Base-by-base conservation (phyloP, 1,140 invertebrate species). In the Drosophila repleta region DNA sequence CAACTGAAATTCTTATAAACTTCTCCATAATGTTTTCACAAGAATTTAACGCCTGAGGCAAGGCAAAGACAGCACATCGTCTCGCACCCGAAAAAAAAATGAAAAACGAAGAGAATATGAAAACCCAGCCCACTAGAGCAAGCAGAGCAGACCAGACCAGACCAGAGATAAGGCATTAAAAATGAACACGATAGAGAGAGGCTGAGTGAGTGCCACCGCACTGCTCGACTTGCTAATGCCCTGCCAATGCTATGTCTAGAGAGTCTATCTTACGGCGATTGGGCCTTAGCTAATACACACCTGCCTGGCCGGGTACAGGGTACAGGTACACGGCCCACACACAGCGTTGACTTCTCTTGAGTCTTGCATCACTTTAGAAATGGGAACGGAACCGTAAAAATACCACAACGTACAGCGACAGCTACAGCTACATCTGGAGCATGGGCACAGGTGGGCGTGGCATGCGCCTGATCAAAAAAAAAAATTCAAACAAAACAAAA, bases 41-140 rank as follows among this genome's bases (percentile, higher is more conserved):
- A 85, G 81, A 85, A 85, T 85, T 85, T 85, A 75, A 81, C 63
- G 81, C 81, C 80, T 61, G 64, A 68, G 81, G 81, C 81, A 68
- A 85, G 82, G 81, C 74, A 78, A 61, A 70, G 26, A 39, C 7
- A 41, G 6, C 29, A 37, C 61, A 74, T 62, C 5, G 29, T 8
- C 29, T 32, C 29, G 5, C 10, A 8, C 7, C 29, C 74, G 18
- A 58, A 18, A 58, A 29, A 29, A 45, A 43, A 6, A 5, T 1
- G 29, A 13, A 20, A 29, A 32, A 46, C 5, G 39, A 17, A 41
- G 7, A 5, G 15, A 43, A 43, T 15, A 43, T 43, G 39, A 43
- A 35, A 11, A 52, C 20, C 4, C 29, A 35, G 15, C 26, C 26
- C 46, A 37, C 24, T 41, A 43, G 5, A 49, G 10, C 21, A 24